Evolutionary conservation across 53 echinoderm and acorn worm genomes (phyloP), one percentile per base, ranked within the genome.

Genomic region (Astropecten irregularis): DNA sequence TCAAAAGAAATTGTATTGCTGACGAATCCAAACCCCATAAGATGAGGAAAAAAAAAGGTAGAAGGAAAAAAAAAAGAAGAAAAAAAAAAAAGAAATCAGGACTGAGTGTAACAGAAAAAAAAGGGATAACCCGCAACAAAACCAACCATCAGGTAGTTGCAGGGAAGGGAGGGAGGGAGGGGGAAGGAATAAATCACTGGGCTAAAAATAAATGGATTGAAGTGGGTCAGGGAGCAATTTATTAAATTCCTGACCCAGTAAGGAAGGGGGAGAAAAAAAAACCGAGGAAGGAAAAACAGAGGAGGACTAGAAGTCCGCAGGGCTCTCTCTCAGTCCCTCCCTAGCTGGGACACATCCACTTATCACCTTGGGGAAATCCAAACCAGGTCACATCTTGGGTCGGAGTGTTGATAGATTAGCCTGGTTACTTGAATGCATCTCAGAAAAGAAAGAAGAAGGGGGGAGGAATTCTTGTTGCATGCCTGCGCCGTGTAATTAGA

Each of bases 291-390:
- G 0, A 60, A 37, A 42, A 11, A 11, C 6, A 11, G 42, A 42
- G 42, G 42, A 11, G 11, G 42, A 11, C 6, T 42, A 11, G n/a
- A n/a, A n/a, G n/a, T n/a, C n/a, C n/a, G n/a, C n/a, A n/a, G n/a
- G n/a, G n/a, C n/a, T n/a, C n/a, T n/a, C n/a, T n/a, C n/a, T n/a
- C n/a, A n/a, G n/a, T n/a, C n/a, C 57, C 56, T 58, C 36, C 19
- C 69, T 48, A 44, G 42, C 27, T 79, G 49, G 46, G 22, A 79
- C 61, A 62, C 79, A 76, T 76, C 76, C 60, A 46, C 60, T 34
- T 62, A 79, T 79, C 79, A 79, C 79, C 79, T 79, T 19, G 16
- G 79, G 60, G 79, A 60, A 9, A 79, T 19, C 77, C 38, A 20
- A 57, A 59, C 42, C 57, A 42, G 76, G 76, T 76, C 76, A 60